These are phyloP conservation scores for Tuta absoluta DNA, from an alignment of 2,888 invertebrate genomes.

Conservation along the genomic window DNA sequence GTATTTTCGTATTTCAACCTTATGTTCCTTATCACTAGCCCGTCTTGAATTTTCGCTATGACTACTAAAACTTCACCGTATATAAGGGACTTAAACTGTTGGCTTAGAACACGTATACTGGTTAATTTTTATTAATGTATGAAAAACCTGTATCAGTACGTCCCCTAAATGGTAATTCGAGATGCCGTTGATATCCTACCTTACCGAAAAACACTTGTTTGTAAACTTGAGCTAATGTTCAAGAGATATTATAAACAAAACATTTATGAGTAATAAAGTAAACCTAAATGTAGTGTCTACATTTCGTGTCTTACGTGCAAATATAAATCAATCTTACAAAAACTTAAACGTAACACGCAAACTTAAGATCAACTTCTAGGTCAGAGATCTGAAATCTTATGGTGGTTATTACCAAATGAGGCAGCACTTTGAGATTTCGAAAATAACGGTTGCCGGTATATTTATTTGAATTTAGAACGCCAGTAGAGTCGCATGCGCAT, in stretches of 20 bases:
- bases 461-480: slow-evolving; percentile 12
- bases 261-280: not conserved
- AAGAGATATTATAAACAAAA: not conserved
- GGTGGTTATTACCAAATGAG: slow-evolving; percentile 3
- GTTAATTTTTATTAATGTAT: too few species aligned
- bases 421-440: not conserved
- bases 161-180: too few species aligned
- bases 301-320: not conserved
- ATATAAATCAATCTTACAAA: not conserved
- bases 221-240: too few species aligned
- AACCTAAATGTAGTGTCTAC: not conserved
- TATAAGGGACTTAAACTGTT: too few species aligned
- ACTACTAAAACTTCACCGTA: too few species aligned
- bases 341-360: not conserved
- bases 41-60: too few species aligned
- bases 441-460: slow-evolving; percentile 9
- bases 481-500: slow-evolving; percentile 1
- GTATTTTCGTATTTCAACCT: too few species aligned
- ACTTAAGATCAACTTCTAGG: not conserved
- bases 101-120: too few species aligned
- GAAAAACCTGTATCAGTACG: too few species aligned
- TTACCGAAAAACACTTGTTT: too few species aligned
- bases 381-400: not conserved
- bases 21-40: too few species aligned
- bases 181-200: too few species aligned